Evolutionary conservation across 2,888 invertebrate genomes (phyloP).

Genomic region (Spodoptera picta): DNA sequence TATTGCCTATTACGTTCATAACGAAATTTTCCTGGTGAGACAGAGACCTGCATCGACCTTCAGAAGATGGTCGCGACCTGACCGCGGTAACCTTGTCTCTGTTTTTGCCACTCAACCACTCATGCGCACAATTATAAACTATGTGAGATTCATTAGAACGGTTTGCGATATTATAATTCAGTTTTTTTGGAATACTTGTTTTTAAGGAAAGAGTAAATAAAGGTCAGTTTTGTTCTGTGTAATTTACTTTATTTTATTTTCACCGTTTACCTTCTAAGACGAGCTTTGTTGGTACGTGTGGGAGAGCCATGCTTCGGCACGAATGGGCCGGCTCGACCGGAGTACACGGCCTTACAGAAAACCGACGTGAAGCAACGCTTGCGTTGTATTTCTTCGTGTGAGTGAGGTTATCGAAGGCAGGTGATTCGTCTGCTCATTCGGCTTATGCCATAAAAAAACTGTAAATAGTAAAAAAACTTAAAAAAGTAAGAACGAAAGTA

Average conservation of each 20-base stretch:
- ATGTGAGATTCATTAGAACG: slow-evolving; percentile 23
- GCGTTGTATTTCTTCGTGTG: too few species aligned
- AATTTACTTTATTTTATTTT: background rate
- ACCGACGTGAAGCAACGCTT: too few species aligned
- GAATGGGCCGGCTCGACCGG: too few species aligned
- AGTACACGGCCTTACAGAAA: too few species aligned
- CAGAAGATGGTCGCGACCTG: slow-evolving; percentile 55
- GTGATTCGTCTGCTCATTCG: too few species aligned
- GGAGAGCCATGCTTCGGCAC: too few species aligned
- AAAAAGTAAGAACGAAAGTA: too few species aligned
- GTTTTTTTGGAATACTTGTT: slow-evolving; percentile 8
- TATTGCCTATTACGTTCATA: slow-evolving; percentile 8
- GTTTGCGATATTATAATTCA: slow-evolving; percentile 9
- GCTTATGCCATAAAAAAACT: too few species aligned
- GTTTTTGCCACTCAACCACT: slow-evolving; percentile 70
- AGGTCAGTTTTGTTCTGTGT: background rate
- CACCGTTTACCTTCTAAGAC: too few species aligned
- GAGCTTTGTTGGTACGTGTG: too few species aligned
- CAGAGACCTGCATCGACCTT: slow-evolving; percentile 48
- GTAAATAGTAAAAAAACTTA: too few species aligned
- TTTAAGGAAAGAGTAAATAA: background rate
- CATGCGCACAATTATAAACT: slow-evolving; percentile 60
- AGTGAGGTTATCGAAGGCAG: too few species aligned
- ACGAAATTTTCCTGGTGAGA: slow-evolving; percentile 47
- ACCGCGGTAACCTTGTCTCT: slow-evolving; percentile 67